Percentiles rank a stretch among this genome's conserved stretches.
Evolutionary conservation across 2,888 invertebrate species (phyloP).

Genomic region (Polia nebulosa): DNA sequence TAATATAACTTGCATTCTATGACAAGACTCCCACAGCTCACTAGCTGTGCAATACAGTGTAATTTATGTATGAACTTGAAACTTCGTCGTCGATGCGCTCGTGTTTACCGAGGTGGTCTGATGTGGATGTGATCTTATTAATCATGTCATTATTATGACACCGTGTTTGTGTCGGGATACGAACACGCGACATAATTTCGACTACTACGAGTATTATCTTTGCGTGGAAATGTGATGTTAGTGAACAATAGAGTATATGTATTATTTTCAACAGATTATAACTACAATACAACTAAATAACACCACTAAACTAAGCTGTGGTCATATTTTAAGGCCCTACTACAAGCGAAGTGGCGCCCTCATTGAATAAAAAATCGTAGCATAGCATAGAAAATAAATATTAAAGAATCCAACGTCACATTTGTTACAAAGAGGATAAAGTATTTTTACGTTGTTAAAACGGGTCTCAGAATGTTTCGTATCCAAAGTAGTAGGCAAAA

Average conservation of each 20-base stretch:
- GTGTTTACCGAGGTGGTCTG: slow-evolving; percentile 11
- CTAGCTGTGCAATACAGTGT: slow-evolving; percentile 3
- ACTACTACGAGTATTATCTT: neutral
- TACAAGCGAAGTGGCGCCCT: no score
- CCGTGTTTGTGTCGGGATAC: slow-evolving; percentile 7
- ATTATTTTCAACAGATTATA: neutral
- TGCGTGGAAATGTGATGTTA: neutral
- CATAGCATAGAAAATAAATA: no score
- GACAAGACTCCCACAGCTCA: slow-evolving; percentile 12
- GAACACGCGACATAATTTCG: neutral
- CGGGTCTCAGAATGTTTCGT: no score
- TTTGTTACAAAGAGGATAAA: no score
- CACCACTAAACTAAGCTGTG: no score
- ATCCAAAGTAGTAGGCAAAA: no score
- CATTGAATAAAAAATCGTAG: no score
- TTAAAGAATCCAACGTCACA: no score
- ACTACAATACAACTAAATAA: no score
- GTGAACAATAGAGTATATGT: no score
- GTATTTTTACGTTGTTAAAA: no score
- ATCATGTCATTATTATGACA: slow-evolving; percentile 30
- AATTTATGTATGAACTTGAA: slow-evolving; percentile 47
- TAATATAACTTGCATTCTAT: neutral
- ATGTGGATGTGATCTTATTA: slow-evolving; percentile 26
- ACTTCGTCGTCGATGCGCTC: slow-evolving; percentile 31
- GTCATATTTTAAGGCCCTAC: no score